Evolutionary conservation across 2,888 invertebrate genomes (phyloP), one percentile per base, ranked within the genome.

Genomic region (Nymphalis urticae): DNA sequence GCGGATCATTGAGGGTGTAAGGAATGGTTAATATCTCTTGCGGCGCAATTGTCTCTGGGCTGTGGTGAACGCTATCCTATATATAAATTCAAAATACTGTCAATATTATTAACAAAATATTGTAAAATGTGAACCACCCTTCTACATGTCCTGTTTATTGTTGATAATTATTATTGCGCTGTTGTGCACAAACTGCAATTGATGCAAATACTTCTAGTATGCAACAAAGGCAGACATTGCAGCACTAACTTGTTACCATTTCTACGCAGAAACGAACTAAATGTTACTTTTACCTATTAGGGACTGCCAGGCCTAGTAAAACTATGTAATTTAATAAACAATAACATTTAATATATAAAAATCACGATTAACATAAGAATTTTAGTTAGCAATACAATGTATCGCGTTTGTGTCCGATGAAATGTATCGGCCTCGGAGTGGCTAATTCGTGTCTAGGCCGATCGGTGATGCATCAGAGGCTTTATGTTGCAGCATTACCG

Each of bases 401-500:
- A 61, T 27, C 24, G 21, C 27, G 48, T 19, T 63, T 9, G 51
- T 21, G 56, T 48, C 56, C 24, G 50, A 51, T 65, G 54, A 47
- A 72, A 69, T 64, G 62, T 68, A 51, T 64, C 54, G 61, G 60
- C 65, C 71, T 47, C 72, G 66, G 64, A 32, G 61, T 58, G 53
- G 58, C 51, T 75, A 68, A 75, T 72, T 69, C 62, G 69, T 75
- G 73, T 73, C 74, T 73, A 75, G 74, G 74, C 72, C 67, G 69
- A 64, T 61, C 63, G 71, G 66, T 71, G 75, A 73, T 79, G 79
- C 75, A 76, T 75, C 75, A 74, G 69, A 78, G 79, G 78, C 78
- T 78, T 77, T 77, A 77, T 76, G 85, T 85, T 89, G 88, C 88
- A 89, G 82, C 85, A 86, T 87, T 88, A 89, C 89, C 86, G 88